phyloP scores from a whole-genome alignment of 1,140 invertebrate genomes.

The Drosophila sucinea region DNA sequence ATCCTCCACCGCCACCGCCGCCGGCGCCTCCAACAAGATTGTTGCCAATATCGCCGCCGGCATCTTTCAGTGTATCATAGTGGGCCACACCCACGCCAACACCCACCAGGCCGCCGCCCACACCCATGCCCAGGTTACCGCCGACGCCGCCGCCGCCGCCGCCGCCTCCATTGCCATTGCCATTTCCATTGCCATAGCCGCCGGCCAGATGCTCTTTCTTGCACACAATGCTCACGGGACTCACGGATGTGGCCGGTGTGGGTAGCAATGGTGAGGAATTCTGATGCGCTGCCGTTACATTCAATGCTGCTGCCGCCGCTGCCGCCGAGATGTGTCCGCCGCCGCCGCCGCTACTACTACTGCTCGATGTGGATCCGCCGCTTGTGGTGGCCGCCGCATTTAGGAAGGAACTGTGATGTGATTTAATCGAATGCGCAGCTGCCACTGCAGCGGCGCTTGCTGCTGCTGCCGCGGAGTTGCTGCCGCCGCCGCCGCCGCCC shows the following conservation, averaged over 20 bases:
- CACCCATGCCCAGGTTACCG: conserved; percentile 29
- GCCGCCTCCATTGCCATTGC: conserved; percentile 23
- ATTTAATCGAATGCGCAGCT: conserved; percentile 77
- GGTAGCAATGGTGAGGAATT: conserved; percentile 85
- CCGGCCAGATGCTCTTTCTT: conserved; percentile 85
- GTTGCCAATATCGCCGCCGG: conserved; percentile 70
- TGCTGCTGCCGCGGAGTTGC: conserved; percentile 59
- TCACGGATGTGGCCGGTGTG: conserved; percentile 86
- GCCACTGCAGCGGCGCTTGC: conserved; percentile 70
- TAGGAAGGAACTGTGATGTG: conserved; percentile 82
- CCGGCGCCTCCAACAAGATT: conserved; percentile 32
- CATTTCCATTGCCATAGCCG: conserved; percentile 70
- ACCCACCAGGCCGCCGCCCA: conserved; percentile 46
- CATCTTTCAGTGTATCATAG: conserved; percentile 78
- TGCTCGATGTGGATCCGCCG: conserved; percentile 21
- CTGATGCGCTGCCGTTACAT: conserved; percentile 73
- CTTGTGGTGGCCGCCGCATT: conserved; percentile 53
- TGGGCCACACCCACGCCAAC: conserved; percentile 51
- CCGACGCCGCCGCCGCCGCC: conserved; percentile 30
- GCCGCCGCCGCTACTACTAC: conserved; percentile 32
- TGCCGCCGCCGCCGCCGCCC: conserved; percentile 29
- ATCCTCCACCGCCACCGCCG: conserved; percentile 46
- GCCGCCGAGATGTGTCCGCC: conserved; percentile 41
- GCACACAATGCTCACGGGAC: conserved; percentile 86
- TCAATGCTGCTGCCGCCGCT: conserved; percentile 67